Base-by-base conservation (phyloP, 35 echinoderm and acorn worm genomes). In the Ophiothrix spiculata region DNA sequence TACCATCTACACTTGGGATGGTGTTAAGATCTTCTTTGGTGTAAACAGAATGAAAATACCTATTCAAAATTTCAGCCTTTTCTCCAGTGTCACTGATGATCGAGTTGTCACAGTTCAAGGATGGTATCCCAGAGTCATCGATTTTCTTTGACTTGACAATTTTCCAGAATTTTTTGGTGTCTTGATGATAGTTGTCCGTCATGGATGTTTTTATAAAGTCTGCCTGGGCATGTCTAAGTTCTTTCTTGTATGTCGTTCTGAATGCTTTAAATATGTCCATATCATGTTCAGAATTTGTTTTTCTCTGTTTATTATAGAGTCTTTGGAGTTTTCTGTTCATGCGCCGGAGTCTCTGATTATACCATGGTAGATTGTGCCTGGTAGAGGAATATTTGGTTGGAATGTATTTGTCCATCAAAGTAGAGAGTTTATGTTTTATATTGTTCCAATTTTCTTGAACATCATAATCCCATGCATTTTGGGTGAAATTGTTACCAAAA, bases 351-450 rank as follows among this genome's bases (percentile, higher is more conserved):
- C 60, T 69, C 16, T 15, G 16, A 69, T 69, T 69, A 69, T 69
- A 69, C 81, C 54, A 84, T 6, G 40, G 42, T 11, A 56, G 39
- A 46, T 64, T 56, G 42, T 63, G 60, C 29, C 81, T 35, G 49
- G 56, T 84, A 16, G 81, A 64, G 13, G 81, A 12, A 49, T 33
- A 36, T 28, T 84, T 69, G 29, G 81, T 63, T 21, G 81, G 81
- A 73, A 84, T 60, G 35, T 64, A 60, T 4, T 84, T 64, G 0
- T 69, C 81, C 54, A 84, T 36, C 31, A 73, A 23, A 1, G 13
- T 23, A 63, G 36, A 69, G 40, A 84, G 8, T 13, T 32, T 64
- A 29, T 36, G 33, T 29, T 49, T 84, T 15, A 69, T 69, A 6
- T 69, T 25, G 29, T 69, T 28, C 60, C 60, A 69, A n/a, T 69